Conservation (phyloP, 2,797 vertebrate genomes). For the Pipistrellus pygmaeus region DNA sequence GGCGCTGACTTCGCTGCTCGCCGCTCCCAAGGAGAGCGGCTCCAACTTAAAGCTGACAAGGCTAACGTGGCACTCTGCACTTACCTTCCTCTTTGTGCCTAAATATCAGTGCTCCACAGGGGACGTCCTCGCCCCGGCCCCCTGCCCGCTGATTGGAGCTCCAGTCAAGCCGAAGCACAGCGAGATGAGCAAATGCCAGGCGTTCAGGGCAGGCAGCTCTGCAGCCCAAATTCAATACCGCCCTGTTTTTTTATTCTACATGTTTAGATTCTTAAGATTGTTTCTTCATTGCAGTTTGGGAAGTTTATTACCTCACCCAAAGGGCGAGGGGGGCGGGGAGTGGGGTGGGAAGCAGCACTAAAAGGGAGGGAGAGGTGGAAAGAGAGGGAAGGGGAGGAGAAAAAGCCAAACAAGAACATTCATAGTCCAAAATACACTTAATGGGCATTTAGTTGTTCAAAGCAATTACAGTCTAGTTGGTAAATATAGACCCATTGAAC, state of each 20-base stretch:
- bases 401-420: conserved; percentile 39
- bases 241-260: conserved; percentile 51
- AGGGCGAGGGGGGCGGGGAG: neutral
- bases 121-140: conserved; percentile 68
- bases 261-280: conserved; percentile 47
- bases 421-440: conserved; percentile 65
- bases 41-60: conserved; percentile 73
- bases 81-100: conserved; percentile 83
- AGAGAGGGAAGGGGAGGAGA: neutral
- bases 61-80: conserved; percentile 80
- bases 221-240: conserved; percentile 41
- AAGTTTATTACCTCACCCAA: conserved; percentile 72
- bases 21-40: conserved; percentile 23
- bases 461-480: conserved; percentile 68
- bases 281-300: conserved; percentile 60
- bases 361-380: neutral
- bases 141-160: conserved; percentile 62
- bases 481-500: conserved; percentile 67
- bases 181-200: conserved; percentile 66
- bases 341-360: neutral
- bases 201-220: conserved; percentile 64
- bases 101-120: conserved; percentile 74
- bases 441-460: conserved; percentile 68
- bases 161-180: conserved; percentile 61
- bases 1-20: conserved; percentile 75